phyloP scores from a whole-genome alignment of 2,888 invertebrate genomes.

The Polydrusus cervinus region DNA sequence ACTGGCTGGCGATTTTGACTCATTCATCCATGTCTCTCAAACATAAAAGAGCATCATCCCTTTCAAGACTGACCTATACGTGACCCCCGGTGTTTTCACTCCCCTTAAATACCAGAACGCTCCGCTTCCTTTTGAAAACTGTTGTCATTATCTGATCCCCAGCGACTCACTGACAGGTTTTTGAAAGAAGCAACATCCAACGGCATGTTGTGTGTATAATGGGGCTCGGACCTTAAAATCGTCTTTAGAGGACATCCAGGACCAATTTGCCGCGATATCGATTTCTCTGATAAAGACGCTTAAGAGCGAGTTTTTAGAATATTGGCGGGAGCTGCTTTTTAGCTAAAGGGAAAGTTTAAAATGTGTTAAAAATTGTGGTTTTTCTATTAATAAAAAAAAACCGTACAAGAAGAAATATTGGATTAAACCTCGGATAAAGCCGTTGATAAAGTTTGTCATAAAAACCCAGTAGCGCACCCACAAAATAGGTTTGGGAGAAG shows the following conservation, averaged over 20 bases:
- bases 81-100: conserved; percentile 15
- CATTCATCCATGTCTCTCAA: neutral
- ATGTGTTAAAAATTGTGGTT: too few relatives aligned
- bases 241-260: conserved; percentile 5
- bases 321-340: conserved; percentile 10
- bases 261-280: conserved; percentile 25
- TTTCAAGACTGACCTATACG: conserved; percentile 6
- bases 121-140: conserved; percentile 26
- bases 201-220: conserved; percentile 38
- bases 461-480: too few relatives aligned
- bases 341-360: too few relatives aligned
- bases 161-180: conserved; percentile 38
- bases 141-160: conserved; percentile 27
- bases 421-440: too few relatives aligned
- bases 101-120: conserved; percentile 25
- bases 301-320: neutral
- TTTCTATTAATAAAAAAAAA: too few relatives aligned
- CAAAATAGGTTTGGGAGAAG: too few relatives aligned
- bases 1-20: neutral
- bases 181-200: conserved; percentile 33
- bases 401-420: too few relatives aligned
- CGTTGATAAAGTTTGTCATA: too few relatives aligned
- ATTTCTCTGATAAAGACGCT: conserved; percentile 28
- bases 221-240: conserved; percentile 31
- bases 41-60: conserved; percentile 19